Evolutionary conservation across 2,797 vertebrate genomes (phyloP), one percentile per base, ranked within the genome.

Genomic region (Microctenopoma lineatum): DNA sequence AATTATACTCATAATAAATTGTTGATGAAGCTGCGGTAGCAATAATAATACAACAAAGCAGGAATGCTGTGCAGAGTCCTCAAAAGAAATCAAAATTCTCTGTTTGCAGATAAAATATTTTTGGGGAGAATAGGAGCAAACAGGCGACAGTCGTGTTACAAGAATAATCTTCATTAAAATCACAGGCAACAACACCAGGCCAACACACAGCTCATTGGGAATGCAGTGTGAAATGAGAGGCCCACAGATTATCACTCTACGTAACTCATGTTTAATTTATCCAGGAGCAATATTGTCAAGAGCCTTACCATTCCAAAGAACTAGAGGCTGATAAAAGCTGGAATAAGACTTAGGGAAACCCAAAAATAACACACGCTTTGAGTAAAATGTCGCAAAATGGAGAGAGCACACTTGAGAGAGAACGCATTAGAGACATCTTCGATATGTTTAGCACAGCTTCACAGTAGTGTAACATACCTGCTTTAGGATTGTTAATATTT

Each of bases 161-260:
- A 91, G 90, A 90, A 90, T 92, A 92, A 92, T 93, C 90, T 92
- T 94, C 90, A 94, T 94, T 93, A 94, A 92, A 93, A 90, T 93
- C 91, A 75, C 91, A 89, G 86, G 90, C 92, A 91, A 89, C 90
- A 92, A 90, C 91, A 90, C 92, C 90, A 92, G 94, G 90, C 90
- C 91, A 92, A 91, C 90, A 87, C 85, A 57, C 90, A 89, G 87
- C 91, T 95, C 93, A 94, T 93, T 94, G 92, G 84, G 90, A 91
- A 93, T 91, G 92, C 93, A 92, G 92, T 90, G 92, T 91, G 93
- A 95, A 93, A 92, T 93, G 90, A 91, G 90, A 92, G 91, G 90
- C 92, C 90, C 86, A 86, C 89, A 87, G 92, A 93, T 94, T 92
- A 92, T 90, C 89, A 89, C 92, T 91, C 87, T 81, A 76, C 87